Evolutionary conservation across 2,113 vertebrate species (phyloP), one percentile per base, ranked within the genome.

Genomic region (Nanger granti): DNA sequence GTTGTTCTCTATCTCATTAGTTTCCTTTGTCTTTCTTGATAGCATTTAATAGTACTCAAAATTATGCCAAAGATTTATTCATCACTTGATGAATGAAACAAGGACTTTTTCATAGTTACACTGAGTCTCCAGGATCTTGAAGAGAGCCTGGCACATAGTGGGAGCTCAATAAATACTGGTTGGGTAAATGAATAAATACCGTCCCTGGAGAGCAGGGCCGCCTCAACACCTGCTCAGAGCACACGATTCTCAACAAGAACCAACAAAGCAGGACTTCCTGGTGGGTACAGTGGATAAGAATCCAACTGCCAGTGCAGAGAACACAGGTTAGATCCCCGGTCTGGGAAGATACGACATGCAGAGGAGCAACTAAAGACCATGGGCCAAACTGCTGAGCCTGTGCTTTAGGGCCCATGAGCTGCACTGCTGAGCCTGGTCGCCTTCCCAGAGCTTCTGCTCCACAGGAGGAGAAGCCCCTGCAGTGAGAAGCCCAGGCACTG

Each of bases 391-490:
- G 12, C 69, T 7, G n/a, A 73, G 69, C 20, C n/a, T 41, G n/a
- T 10, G 0, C n/a, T 0, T 24, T 41, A 24, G 69, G 37, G n/a
- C 20, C 69, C n/a, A 3, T 3, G 37, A 79, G 73, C 37, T 14
- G 24, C 37, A 28, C 73, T 79, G 0, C 73, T 79, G 37, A 44
- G 73, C 73, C 22, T 44, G 24, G 14, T 26, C 6, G 0, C 24
- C 73, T 79, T 24, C 37, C 37, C 26, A 44, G 73, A 76, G 20
- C 37, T 44, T 31, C 2, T 8, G 11, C 22, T 26, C 22, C 73
- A 7, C 24, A 79, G 22, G n/a, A 24, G 44, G 73, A 79, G 37
- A 44, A 44, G 24, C 73, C 73, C 7, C 69, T 7, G 22, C 73
- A 76, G 12, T 26, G 22, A 76, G 73, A 76, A 26, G 26, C 37